A percentile compares a stretch with the other conserved stretches of the same genome.
These are phyloP conservation scores for Tachysurus fulvidraco DNA, from an alignment of 2,113 vertebrate species.

Conservation along the genomic window DNA sequence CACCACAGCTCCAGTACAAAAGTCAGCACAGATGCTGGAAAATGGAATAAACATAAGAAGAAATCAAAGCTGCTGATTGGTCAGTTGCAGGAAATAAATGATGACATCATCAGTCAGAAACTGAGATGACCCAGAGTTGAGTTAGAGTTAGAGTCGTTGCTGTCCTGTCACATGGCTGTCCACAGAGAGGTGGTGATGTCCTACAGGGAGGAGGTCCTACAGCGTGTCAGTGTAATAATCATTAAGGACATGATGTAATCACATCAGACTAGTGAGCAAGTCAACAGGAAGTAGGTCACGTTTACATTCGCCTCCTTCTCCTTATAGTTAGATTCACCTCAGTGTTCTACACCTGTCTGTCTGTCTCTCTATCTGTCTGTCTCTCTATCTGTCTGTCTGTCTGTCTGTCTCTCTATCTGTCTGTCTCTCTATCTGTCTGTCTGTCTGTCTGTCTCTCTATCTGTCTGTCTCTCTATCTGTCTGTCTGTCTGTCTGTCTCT, in stretches of 20 bases:
- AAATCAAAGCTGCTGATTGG: neutral
- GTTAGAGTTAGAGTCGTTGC: neutral
- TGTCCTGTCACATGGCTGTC: neutral
- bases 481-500: no score
- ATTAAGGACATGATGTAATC: neutral
- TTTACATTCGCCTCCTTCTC: neutral
- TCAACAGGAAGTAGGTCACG: neutral
- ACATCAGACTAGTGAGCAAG: neutral
- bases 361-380: no score
- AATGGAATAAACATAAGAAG: neutral
- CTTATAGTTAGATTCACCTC: neutral
- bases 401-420: no score
- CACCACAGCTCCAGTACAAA: constrained; percentile 30
- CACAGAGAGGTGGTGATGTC: neutral
- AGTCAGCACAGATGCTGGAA: constrained; percentile 18
- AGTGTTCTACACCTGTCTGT: no score
- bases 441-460: no score
- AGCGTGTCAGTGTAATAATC: neutral
- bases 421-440: no score
- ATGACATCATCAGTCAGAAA: neutral
- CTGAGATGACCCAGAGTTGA: neutral
- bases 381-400: no score
- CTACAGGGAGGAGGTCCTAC: neutral
- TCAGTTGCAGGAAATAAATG: neutral
- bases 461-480: no score